Percentiles rank a stretch among this genome's conserved stretches.
These are phyloP conservation scores for Leguminivora glycinivorella DNA, from an alignment of 1,140 invertebrate genomes.

Conservation along the genomic window DNA sequence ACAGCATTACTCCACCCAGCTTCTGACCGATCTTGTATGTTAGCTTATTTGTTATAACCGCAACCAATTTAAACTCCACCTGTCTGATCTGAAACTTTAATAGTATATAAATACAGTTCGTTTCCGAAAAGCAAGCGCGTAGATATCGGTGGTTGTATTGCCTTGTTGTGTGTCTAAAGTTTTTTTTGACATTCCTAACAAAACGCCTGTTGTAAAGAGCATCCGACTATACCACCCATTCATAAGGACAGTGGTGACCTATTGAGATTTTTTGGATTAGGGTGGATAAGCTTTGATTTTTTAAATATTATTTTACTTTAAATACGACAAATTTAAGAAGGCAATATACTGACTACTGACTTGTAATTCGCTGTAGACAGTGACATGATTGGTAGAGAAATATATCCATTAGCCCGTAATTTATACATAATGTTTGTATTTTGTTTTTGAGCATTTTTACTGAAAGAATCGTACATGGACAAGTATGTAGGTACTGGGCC, in stretches of 20 bases:
- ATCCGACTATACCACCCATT: constrained; percentile 77
- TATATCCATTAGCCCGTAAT: too few relatives aligned
- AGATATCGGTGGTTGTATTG: constrained; percentile 46
- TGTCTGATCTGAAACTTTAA: constrained; percentile 33
- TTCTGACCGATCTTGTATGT: constrained; percentile 63
- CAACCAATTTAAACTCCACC: constrained; percentile 29
- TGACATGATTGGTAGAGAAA: too few relatives aligned
- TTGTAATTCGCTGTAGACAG: too few relatives aligned
- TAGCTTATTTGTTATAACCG: constrained; percentile 65
- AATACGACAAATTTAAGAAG: constrained; percentile 3
- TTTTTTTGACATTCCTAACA: constrained; percentile 78
- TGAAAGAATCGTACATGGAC: too few relatives aligned
- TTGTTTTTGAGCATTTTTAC: too few relatives aligned
- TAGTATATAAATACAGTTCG: constrained; percentile 38
- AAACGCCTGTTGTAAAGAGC: constrained; percentile 77
- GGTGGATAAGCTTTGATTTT: constrained; percentile 47
- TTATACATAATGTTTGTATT: too few relatives aligned
- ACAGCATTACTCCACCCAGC: constrained; percentile 63
- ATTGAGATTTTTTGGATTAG: constrained; percentile 65
- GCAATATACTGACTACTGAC: constrained; percentile 12
- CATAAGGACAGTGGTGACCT: constrained; percentile 76
- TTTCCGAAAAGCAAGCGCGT: constrained; percentile 32
- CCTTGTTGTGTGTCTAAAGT: constrained; percentile 73
- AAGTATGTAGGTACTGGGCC: too few relatives aligned
- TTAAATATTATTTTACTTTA: background rate